Percentiles rank a stretch among this genome's conserved stretches.
phyloP scores from a whole-genome alignment of 2,888 invertebrate genomes.

The Cataglyphis livida region DNA sequence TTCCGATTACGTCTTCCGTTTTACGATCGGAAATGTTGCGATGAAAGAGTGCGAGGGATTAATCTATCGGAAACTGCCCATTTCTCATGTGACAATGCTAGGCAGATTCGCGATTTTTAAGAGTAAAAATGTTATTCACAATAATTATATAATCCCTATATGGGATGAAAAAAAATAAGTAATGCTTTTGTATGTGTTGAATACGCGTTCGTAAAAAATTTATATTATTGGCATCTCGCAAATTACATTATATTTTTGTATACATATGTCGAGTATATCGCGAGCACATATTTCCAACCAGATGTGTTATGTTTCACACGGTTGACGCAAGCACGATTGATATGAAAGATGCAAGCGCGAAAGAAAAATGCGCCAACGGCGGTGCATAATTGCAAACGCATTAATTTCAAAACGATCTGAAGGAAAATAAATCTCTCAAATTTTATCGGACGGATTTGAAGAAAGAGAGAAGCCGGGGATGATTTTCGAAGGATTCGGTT shows the following conservation, averaged over 20 bases:
- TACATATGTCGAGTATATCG: background rate
- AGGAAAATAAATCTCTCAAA: background rate
- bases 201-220: background rate
- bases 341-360: background rate
- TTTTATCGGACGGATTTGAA: background rate
- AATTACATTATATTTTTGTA: background rate
- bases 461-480: background rate
- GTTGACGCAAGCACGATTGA: background rate
- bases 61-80: constrained; percentile 1
- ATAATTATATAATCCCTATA: background rate
- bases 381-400: background rate
- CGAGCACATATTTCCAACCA: background rate
- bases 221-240: too few species aligned
- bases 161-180: constrained; percentile 14
- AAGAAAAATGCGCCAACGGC: background rate
- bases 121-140: background rate
- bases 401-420: constrained; percentile 17
- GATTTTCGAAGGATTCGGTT: constrained; percentile 6
- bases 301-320: background rate
- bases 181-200: background rate
- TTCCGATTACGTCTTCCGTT: background rate
- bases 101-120: background rate
- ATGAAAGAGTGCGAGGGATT: constrained; percentile 4
- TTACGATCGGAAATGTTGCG: constrained; percentile 1
- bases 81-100: constrained; percentile 28